phyloP scores from a whole-genome alignment of 1,140 invertebrate species.

The Carcinoscorpius rotundicauda region DNA sequence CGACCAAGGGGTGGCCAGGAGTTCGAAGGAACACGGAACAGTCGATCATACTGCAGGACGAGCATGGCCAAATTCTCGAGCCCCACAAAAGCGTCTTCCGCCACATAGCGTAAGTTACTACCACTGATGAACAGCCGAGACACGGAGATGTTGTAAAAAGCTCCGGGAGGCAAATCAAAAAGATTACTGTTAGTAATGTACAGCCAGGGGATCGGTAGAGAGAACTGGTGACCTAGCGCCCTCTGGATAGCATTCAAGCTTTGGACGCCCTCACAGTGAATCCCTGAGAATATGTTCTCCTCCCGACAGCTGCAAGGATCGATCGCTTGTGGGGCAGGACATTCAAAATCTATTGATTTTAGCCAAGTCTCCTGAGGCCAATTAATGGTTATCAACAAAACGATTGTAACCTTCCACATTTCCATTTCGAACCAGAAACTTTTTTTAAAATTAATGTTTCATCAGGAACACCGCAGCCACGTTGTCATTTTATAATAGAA shows the following conservation, averaged over 20 bases:
- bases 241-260: background rate
- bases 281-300: background rate
- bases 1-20: constrained; percentile 5
- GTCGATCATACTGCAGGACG: constrained; percentile 10
- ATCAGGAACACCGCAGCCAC: too few relatives aligned
- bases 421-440: too few relatives aligned
- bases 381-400: too few relatives aligned
- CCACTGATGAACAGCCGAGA: constrained; percentile 9
- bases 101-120: constrained; percentile 5
- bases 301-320: background rate
- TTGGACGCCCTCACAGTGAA: background rate
- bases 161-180: constrained; percentile 8
- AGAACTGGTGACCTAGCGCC: background rate
- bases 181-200: constrained; percentile 8
- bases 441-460: too few relatives aligned
- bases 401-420: too few relatives aligned
- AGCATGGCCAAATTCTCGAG: constrained; percentile 6
- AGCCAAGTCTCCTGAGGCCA: too few relatives aligned
- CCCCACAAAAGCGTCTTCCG: constrained; percentile 13
- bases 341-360: background rate
- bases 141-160: constrained; percentile 9
- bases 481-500: too few relatives aligned
- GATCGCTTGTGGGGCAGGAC: background rate
- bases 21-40: constrained; percentile 7
- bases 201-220: constrained; percentile 10